Percentiles rank a stretch among this genome's conserved stretches.
These are phyloP conservation scores for Hermetia illucens DNA, from an alignment of 1,140 invertebrate species.

Conservation along the genomic window DNA sequence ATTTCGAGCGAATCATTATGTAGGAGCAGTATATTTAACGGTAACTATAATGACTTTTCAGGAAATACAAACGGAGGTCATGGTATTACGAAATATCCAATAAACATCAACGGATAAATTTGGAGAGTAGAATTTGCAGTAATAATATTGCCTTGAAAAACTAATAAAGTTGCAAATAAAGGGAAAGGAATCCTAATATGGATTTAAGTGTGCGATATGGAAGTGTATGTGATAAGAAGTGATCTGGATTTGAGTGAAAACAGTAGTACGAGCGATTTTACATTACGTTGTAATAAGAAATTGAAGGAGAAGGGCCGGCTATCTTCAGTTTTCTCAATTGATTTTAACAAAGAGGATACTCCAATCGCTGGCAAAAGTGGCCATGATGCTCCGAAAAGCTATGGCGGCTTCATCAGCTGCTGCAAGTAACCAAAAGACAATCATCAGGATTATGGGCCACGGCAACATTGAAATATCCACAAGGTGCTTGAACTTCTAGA, in stretches of 20 bases:
- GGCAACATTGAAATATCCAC: no score
- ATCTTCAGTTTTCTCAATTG: slow-evolving; percentile 50
- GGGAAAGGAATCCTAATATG: slow-evolving; percentile 23
- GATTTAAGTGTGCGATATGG: no score
- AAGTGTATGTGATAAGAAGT: no score
- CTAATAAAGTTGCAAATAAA: slow-evolving; percentile 5
- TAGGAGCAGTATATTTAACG: no score
- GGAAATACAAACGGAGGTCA: no score
- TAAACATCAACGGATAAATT: slow-evolving; percentile 5
- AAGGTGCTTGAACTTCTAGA: no score
- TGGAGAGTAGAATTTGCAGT: neutral
- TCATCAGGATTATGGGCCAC: slow-evolving; percentile 28
- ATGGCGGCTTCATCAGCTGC: slow-evolving; percentile 31
- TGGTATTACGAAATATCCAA: slow-evolving; percentile 17
- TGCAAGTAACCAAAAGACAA: slow-evolving; percentile 11
- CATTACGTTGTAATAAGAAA: slow-evolving; percentile 33
- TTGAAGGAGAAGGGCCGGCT: slow-evolving; percentile 41
- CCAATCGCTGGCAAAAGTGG: slow-evolving; percentile 1
- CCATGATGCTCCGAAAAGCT: slow-evolving; percentile 26
- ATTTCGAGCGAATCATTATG: no score
- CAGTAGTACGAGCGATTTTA: slow-evolving; percentile 16
- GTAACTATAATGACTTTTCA: no score
- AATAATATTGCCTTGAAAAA: neutral
- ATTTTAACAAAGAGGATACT: slow-evolving; percentile 54
- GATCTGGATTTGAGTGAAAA: no score